Evolutionary conservation across 2,113 vertebrate species (phyloP).

Genomic region (Gymnarchus niloticus): DNA sequence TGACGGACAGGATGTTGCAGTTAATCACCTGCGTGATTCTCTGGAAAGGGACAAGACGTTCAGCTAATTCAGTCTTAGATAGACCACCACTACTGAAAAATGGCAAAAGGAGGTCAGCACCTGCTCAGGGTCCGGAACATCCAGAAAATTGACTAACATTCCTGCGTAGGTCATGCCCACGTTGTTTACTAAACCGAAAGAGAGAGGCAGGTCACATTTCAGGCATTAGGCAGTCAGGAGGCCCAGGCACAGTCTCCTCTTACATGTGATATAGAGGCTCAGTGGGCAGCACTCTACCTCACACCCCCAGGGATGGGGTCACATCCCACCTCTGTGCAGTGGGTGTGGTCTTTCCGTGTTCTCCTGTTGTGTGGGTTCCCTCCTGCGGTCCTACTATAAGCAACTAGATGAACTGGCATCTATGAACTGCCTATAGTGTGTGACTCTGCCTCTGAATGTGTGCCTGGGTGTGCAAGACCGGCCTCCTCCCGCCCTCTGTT

Average conservation of each 20-base stretch:
- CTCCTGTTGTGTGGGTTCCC: not conserved
- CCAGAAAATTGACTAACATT: constrained; percentile 52
- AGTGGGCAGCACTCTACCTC: not conserved
- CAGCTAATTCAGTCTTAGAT: not conserved
- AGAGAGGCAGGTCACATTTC: not conserved
- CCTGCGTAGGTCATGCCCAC: constrained; percentile 58
- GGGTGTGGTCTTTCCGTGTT: not conserved
- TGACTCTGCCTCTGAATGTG: not conserved
- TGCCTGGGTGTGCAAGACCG: not conserved
- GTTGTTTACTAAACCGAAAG: constrained; percentile 59
- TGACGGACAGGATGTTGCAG: constrained; percentile 63
- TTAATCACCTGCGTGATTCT: constrained; percentile 62
- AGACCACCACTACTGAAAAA: not conserved
- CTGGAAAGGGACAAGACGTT: constrained; percentile 36
- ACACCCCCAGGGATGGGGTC: not conserved
- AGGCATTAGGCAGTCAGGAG: not conserved
- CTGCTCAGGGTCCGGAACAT: constrained; percentile 53
- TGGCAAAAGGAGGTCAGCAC: constrained; percentile 30
- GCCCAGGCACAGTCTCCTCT: not conserved
- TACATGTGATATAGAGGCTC: not conserved
- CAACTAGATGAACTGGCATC: not conserved
- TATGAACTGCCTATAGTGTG: not conserved
- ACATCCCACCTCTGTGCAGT: not conserved
- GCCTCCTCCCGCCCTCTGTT: not conserved
- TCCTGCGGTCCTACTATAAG: not conserved